phyloP scores from a whole-genome alignment of 1,140 invertebrate genomes.

The Pseudomyrmex concolor region DNA sequence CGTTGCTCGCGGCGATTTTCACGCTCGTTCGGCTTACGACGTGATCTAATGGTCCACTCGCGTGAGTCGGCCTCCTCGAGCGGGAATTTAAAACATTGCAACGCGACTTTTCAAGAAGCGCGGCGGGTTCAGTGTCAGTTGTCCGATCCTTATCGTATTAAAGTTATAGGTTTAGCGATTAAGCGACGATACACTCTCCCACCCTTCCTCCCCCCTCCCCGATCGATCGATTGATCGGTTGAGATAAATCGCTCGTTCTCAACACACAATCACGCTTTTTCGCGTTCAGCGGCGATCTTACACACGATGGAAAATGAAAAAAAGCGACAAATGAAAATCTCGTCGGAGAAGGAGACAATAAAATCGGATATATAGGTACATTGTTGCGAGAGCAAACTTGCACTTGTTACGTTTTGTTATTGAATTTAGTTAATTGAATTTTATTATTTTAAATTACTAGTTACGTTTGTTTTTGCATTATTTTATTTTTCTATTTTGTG shows the following conservation, averaged over 20 bases:
- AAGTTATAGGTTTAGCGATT: constrained; percentile 55
- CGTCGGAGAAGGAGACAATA: constrained; percentile 1
- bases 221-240: constrained; percentile 9
- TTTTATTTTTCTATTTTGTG: background rate
- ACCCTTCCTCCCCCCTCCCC: background rate
- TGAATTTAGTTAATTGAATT: background rate
- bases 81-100: constrained; percentile 27
- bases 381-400: background rate
- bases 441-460: background rate
- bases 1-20: constrained; percentile 42
- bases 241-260: constrained; percentile 9
- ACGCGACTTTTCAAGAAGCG: constrained; percentile 7
- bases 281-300: background rate
- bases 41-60: constrained; percentile 65
- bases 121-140: constrained; percentile 65
- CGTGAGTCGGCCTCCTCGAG: constrained; percentile 39
- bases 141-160: constrained; percentile 69
- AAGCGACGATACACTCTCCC: constrained; percentile 14
- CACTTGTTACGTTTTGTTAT: no score
- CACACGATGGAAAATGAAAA: background rate
- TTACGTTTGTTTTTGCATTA: background rate
- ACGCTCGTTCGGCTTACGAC: constrained; percentile 60
- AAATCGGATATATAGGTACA: no score
- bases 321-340: constrained; percentile 23
- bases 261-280: constrained; percentile 1